phyloP scores from a whole-genome alignment of 2,113 vertebrate genomes.

The Phalacrocorax aristotelis region DNA sequence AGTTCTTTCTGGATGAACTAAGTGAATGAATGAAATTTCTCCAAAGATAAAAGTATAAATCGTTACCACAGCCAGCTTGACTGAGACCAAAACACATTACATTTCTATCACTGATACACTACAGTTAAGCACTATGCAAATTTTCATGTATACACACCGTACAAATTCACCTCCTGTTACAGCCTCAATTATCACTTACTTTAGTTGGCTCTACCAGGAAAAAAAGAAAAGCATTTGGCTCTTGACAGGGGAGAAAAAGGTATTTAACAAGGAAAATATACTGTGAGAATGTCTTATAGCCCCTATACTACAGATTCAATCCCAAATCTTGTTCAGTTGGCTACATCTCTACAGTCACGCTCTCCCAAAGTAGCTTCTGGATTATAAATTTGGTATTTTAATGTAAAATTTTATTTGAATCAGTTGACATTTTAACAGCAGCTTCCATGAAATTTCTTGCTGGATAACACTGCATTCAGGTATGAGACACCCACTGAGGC shows the following conservation, averaged over 20 bases:
- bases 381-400: not conserved
- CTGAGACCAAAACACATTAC: not conserved
- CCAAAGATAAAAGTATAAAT: not conserved
- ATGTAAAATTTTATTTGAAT: not conserved
- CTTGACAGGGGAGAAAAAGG: not conserved
- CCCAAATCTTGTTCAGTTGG: not conserved
- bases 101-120: not conserved
- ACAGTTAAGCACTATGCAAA: not conserved
- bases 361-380: not conserved
- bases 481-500: not conserved
- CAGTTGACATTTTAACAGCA: not conserved
- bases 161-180: not conserved
- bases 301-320: not conserved
- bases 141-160: not conserved
- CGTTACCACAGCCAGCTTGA: not conserved
- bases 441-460: not conserved
- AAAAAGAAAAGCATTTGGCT: not conserved
- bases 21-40: not conserved
- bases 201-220: not conserved
- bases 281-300: not conserved
- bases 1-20: not conserved
- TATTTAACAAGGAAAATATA: not conserved
- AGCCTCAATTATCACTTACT: not conserved
- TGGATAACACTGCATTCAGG: not conserved
- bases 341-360: not conserved